Evolutionary conservation across 2,888 invertebrate genomes (phyloP), one percentile per base, ranked within the genome.

Genomic region (Acanthococcus lagerstroemiae): DNA sequence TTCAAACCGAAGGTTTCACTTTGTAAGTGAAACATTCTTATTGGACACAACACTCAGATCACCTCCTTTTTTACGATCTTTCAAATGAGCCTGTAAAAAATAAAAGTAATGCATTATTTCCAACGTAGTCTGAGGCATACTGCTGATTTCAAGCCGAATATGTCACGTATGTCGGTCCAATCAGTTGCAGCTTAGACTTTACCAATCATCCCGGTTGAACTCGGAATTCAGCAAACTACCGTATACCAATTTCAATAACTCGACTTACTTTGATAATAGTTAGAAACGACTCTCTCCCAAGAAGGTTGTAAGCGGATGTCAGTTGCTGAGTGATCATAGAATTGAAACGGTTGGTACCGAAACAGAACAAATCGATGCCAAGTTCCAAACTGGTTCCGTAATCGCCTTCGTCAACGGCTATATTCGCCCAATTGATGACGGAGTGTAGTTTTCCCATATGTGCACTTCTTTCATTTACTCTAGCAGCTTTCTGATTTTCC

Each of bases 321-420:
- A 95, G 77, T 71, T 88, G 80, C 68, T 82, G 82, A 37, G 82
- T 74, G 2, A 85, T 80, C 50, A 82, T 81, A 3, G 79, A 77
- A 74, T 93, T 86, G 19, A 95, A 79, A 68, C 82, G 80, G 56
- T 81, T 78, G 61, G 84, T 76, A 0, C 91, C 90, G 67, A 84
- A 88, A 68, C 84, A 84, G 74, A 95, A 90, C 55, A 96, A 77
- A 75, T 90, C 86, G 70, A 92, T 84, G 0, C 93, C 95, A 44
- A 90, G 79, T 76, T 96, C 95, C 1, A 96, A 76, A 0, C 92
- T 88, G 63, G 92, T 93, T 0, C 95, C 96, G 77, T 93, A 95
- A 76, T 96, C 95, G 74, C 89, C 88, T 76, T 97, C 96, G 74
- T 96, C 96, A 66, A 89, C 85, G 0, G 95, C 96, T 75, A 92